Evolutionary conservation across 2,113 vertebrate species (phyloP).

Genomic region (Probosciger aterrimus): DNA sequence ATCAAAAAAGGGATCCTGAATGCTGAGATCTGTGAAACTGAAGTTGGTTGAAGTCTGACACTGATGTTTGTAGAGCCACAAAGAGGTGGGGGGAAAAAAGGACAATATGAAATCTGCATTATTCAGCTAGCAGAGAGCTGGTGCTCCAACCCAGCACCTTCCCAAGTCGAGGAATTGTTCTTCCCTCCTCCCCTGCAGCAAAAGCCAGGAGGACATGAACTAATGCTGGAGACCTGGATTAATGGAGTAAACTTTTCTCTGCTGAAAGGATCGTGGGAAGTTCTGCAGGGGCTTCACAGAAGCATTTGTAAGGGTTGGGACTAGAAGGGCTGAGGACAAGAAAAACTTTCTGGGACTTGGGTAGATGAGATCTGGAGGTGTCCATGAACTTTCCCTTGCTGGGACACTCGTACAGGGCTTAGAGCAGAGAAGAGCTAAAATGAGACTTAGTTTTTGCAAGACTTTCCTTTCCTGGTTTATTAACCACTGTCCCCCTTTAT

Average conservation of each 20-base stretch:
- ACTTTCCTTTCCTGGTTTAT: background rate
- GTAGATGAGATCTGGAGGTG: background rate
- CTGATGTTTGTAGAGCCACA: background rate
- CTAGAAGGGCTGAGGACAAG: background rate
- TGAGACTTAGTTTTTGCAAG: background rate
- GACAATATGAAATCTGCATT: background rate
- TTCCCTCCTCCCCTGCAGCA: background rate
- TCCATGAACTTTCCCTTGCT: background rate
- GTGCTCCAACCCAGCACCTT: background rate
- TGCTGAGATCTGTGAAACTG: background rate
- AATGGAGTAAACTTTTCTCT: background rate
- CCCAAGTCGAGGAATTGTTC: background rate
- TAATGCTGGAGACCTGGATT: background rate
- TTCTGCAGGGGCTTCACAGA: background rate
- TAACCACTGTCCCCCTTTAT: background rate
- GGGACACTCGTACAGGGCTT: background rate
- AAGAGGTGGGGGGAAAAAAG: background rate
- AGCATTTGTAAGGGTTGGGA: accelerated
- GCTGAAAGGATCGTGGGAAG: background rate
- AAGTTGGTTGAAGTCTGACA: background rate
- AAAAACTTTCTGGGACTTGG: background rate
- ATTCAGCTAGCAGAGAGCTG: background rate
- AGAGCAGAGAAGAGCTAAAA: background rate
- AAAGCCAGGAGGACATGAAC: background rate
- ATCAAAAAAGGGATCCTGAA: background rate